Percentiles rank a stretch among this genome's conserved stretches.
phyloP scores from a whole-genome alignment of 2,888 invertebrate genomes.

The Fabriciana adippe region DNA sequence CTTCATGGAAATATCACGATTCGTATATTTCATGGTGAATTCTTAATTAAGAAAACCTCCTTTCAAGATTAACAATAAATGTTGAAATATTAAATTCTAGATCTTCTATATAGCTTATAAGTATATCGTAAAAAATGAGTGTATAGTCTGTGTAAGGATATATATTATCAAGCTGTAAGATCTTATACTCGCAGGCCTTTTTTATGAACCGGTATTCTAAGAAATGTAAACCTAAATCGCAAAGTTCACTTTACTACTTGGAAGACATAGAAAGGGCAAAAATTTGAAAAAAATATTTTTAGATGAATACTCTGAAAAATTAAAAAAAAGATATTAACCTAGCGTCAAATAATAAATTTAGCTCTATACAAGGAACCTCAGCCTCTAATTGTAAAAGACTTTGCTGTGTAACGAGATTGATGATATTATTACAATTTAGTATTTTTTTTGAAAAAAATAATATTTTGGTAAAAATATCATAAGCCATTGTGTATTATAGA shows the following conservation, averaged over 20 bases:
- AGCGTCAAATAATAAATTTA: background rate
- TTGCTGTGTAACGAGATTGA: background rate
- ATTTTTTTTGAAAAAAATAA: too few relatives aligned
- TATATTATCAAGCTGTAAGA: too few relatives aligned
- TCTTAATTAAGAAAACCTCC: conserved; percentile 30
- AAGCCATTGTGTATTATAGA: too few relatives aligned
- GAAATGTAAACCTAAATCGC: conserved; percentile 11
- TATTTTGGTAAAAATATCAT: too few relatives aligned
- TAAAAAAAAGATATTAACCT: too few relatives aligned
- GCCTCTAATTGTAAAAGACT: background rate
- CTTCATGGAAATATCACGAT: conserved; percentile 39
- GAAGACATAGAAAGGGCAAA: background rate
- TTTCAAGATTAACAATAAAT: conserved; percentile 14
- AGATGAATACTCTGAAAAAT: background rate
- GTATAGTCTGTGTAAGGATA: too few relatives aligned
- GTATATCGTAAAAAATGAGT: too few relatives aligned
- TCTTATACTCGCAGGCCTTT: background rate
- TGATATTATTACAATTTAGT: background rate
- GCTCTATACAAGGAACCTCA: background rate
- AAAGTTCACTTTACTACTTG: background rate
- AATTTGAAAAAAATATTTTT: background rate
- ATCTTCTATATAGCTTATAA: too few relatives aligned
- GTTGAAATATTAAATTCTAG: background rate
- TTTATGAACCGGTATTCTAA: conserved; percentile 1
- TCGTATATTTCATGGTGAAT: conserved; percentile 35